Percentiles rank a stretch among this genome's conserved stretches.
These are phyloP conservation scores for Toxostoma redivivum DNA, from an alignment of 2,113 vertebrate genomes.

Conservation along the genomic window DNA sequence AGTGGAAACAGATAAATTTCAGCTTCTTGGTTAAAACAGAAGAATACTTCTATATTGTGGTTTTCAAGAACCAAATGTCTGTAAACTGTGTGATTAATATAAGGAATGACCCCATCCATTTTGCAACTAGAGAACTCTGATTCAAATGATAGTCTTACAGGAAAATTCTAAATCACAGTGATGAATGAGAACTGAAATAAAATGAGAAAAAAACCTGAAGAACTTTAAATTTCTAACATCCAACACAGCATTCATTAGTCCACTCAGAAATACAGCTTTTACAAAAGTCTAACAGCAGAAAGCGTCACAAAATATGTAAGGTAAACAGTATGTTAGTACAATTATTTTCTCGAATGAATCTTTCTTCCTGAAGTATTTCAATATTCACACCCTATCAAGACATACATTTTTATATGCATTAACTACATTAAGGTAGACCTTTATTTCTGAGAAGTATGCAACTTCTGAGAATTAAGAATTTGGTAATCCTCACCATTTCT, in stretches of 20 bases:
- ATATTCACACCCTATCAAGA: background rate
- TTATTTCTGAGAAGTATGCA: background rate
- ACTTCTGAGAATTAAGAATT: background rate
- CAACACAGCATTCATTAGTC: background rate
- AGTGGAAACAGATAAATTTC: background rate
- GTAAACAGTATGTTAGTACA: background rate
- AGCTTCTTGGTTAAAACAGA: background rate
- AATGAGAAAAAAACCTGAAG: background rate
- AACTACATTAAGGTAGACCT: background rate
- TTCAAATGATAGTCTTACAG: background rate
- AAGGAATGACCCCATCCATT: background rate
- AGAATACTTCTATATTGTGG: background rate
- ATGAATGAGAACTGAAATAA: background rate
- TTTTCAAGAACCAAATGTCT: background rate
- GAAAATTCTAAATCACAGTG: background rate
- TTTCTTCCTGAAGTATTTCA: background rate
- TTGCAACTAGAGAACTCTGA: background rate
- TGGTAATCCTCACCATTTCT: background rate
- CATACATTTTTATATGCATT: background rate
- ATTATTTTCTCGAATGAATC: accelerated
- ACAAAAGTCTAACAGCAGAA: background rate
- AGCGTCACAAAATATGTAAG: background rate
- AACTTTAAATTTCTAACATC: background rate
- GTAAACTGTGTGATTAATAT: background rate
- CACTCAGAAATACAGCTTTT: background rate